Conservation (phyloP, 1,140 invertebrate genomes). For the Caenorhabditis briggsae region DNA sequence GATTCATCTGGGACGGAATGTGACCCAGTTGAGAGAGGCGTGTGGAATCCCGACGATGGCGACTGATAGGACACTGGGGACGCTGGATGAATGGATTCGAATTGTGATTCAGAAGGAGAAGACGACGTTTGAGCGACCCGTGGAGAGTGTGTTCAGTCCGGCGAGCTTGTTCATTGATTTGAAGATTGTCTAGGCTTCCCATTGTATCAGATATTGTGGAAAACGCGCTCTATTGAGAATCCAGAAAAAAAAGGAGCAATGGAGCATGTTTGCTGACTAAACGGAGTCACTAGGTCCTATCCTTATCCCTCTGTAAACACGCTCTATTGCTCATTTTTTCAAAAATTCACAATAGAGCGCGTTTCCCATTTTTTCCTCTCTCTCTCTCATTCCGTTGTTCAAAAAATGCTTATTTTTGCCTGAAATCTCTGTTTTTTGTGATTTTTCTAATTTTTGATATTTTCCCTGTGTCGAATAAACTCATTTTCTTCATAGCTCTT, state of each 20-base stretch:
- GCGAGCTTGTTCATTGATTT: not conserved
- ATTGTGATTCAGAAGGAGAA: not conserved
- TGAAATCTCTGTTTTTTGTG: not conserved
- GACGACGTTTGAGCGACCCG: not conserved
- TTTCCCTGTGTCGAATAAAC: not conserved
- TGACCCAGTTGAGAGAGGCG: not conserved
- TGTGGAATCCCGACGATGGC: slow-evolving; percentile 39
- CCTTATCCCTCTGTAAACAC: too few species aligned
- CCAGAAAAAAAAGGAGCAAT: not conserved
- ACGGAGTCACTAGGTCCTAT: too few species aligned
- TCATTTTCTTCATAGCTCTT: too few species aligned
- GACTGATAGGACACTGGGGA: not conserved
- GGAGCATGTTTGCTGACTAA: too few species aligned
- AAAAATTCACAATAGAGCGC: not conserved
- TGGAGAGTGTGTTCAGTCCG: not conserved
- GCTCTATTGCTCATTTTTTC: too few species aligned
- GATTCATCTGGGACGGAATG: not conserved
- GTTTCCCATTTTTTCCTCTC: too few species aligned
- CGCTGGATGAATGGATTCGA: slow-evolving; percentile 20
- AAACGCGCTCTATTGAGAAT: not conserved
- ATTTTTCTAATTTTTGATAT: not conserved
- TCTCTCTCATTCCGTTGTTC: too few species aligned
- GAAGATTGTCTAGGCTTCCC: not conserved
- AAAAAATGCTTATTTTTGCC: not conserved
- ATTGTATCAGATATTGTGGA: too few species aligned